These are phyloP conservation scores for Anagyrus pseudococci DNA, from an alignment of 2,888 invertebrate species.

Conservation along the genomic window DNA sequence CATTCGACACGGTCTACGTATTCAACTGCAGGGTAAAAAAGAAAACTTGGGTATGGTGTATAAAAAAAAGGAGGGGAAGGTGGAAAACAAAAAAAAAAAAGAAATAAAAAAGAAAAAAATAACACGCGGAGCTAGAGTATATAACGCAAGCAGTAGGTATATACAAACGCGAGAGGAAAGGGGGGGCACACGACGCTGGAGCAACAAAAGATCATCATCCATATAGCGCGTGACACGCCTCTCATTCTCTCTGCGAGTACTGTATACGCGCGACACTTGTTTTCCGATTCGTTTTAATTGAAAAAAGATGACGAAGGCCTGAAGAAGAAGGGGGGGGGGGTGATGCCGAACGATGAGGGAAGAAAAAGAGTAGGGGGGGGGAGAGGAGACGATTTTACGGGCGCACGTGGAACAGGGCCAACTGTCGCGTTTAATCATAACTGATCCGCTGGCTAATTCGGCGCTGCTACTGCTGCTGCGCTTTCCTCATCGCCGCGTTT, in stretches of 20 bases:
- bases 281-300: slow-evolving; percentile 39
- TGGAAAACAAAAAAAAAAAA: too few relatives aligned
- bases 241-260: too few relatives aligned
- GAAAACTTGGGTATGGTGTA: too few relatives aligned
- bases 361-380: background rate
- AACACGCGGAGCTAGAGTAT: too few relatives aligned
- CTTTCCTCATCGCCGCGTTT: too few relatives aligned
- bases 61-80: too few relatives aligned
- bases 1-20: too few relatives aligned
- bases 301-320: slow-evolving; percentile 21
- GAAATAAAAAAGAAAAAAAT: too few relatives aligned
- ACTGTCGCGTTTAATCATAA: slow-evolving; percentile 61
- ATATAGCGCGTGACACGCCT: too few relatives aligned
- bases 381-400: background rate
- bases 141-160: too few relatives aligned
- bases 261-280: slow-evolving; percentile 28
- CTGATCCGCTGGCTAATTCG: slow-evolving; percentile 47
- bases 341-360: background rate
- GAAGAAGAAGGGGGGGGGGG: background rate
- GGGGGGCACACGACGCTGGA: background rate
- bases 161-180: background rate
- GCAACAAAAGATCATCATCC: slow-evolving; percentile 39
- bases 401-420: slow-evolving; percentile 48
- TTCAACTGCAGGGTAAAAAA: too few relatives aligned
- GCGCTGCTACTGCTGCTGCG: too few relatives aligned